These are phyloP conservation scores for Ectemnius continuus DNA, from an alignment of 2,888 invertebrate species.

Conservation along the genomic window DNA sequence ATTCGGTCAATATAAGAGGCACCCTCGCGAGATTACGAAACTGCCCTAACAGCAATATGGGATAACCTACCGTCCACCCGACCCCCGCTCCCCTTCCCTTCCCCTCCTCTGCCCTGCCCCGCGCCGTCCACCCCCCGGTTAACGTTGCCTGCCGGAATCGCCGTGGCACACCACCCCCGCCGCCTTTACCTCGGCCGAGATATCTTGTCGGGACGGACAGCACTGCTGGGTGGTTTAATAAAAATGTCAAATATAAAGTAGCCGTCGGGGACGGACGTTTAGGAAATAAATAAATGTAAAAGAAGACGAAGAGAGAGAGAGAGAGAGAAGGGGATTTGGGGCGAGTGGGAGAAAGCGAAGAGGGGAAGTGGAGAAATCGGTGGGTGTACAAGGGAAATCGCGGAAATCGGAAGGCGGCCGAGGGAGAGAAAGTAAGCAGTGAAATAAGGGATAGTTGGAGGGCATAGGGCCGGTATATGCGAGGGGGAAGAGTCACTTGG, in stretches of 20 bases:
- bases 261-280: constrained; percentile 76
- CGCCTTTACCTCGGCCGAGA: constrained; percentile 26
- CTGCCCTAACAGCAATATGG: constrained; percentile 72
- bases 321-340: too few species aligned
- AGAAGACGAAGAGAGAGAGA: constrained; percentile 55
- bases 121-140: constrained; percentile 18
- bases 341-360: not conserved
- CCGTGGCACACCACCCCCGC: constrained; percentile 17
- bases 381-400: too few species aligned
- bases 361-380: constrained; percentile 10
- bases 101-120: constrained; percentile 24
- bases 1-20: constrained; percentile 66
- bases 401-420: constrained; percentile 21
- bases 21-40: constrained; percentile 70
- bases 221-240: constrained; percentile 73
- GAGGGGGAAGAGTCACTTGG: constrained; percentile 28
- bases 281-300: constrained; percentile 77
- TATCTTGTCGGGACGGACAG: constrained; percentile 58
- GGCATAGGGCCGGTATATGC: constrained; percentile 35
- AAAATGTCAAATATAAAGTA: constrained; percentile 78
- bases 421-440: constrained; percentile 41
- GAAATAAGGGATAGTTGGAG: constrained; percentile 12
- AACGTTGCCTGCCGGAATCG: constrained; percentile 12
- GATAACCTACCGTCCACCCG: constrained; percentile 46
- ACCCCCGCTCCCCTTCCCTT: constrained; percentile 19